These are phyloP conservation scores for Lucinisca nassula DNA, from an alignment of 2,888 invertebrate species.

Conservation along the genomic window DNA sequence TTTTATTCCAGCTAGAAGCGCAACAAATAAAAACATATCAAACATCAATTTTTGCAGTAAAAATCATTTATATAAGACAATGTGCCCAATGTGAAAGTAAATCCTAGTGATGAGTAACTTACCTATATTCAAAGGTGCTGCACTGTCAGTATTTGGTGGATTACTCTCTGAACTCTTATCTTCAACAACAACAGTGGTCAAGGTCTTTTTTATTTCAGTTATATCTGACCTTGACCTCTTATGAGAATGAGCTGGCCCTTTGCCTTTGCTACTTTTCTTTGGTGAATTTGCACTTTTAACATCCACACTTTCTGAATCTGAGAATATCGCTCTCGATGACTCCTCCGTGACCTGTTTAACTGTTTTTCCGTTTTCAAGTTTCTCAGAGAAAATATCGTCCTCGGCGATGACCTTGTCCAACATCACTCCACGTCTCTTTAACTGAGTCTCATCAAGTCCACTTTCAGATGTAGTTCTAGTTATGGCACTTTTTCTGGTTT, in stretches of 20 bases:
- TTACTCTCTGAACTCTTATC: neutral
- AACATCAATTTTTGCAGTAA: too few relatives aligned
- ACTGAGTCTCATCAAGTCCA: conserved; percentile 17
- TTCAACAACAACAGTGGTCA: neutral
- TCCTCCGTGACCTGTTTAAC: neutral
- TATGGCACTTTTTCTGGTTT: conserved; percentile 37
- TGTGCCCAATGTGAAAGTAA: too few relatives aligned
- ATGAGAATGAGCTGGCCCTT: conserved; percentile 67
- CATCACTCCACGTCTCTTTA: conserved; percentile 45
- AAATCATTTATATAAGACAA: too few relatives aligned
- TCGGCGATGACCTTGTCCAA: conserved; percentile 60
- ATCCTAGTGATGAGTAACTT: neutral
- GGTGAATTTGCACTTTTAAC: conserved; percentile 28
- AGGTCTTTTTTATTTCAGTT: conserved; percentile 62
- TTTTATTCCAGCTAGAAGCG: too few relatives aligned
- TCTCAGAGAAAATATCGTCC: conserved; percentile 52
- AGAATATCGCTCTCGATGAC: conserved; percentile 63
- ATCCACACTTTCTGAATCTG: conserved; percentile 72
- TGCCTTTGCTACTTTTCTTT: conserved; percentile 44
- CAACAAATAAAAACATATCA: too few relatives aligned
- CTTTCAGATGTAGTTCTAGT: conserved; percentile 66
- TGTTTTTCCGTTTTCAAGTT: conserved; percentile 37
- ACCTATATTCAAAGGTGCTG: neutral
- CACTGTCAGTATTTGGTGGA: neutral
- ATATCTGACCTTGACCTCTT: conserved; percentile 81